phyloP scores from a whole-genome alignment of 2,888 invertebrate species.

The Cataglyphis cursor region DNA sequence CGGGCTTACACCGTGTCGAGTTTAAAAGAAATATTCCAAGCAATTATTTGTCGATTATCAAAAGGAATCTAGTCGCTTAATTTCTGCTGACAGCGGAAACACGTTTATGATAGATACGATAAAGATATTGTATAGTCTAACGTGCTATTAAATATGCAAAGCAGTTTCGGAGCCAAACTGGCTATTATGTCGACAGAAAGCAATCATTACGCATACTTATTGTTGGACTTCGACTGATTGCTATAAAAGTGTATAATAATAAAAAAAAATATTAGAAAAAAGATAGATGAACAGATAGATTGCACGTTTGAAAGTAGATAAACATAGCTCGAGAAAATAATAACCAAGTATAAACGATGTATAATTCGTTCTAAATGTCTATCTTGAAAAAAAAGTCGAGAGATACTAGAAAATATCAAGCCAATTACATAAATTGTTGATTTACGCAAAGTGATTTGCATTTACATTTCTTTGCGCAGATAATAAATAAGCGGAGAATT shows the following conservation, averaged over 20 bases:
- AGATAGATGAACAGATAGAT: not conserved
- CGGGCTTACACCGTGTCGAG: not conserved
- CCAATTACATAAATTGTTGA: not conserved
- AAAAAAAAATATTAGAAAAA: not conserved
- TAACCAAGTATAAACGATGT: conserved; percentile 32
- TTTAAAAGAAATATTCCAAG: not conserved
- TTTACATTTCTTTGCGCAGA: not conserved
- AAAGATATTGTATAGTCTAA: conserved; percentile 38
- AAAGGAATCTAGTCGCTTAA: conserved; percentile 20
- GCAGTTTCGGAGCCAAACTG: not conserved
- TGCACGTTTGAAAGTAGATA: not conserved
- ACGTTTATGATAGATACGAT: conserved; percentile 33
- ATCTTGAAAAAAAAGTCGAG: not conserved
- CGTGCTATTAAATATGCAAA: conserved; percentile 44
- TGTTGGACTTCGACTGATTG: not conserved
- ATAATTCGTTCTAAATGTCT: conserved; percentile 23
- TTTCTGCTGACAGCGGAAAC: conserved; percentile 19
- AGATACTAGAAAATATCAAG: not conserved
- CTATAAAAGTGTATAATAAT: conserved; percentile 8
- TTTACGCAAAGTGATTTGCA: conserved; percentile 6
- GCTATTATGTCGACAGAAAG: conserved; percentile 27
- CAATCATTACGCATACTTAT: conserved; percentile 29
- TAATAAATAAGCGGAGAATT: not conserved
- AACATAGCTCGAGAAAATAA: not conserved
- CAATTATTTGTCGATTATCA: not conserved